Evolutionary conservation across 2,113 vertebrate species (phyloP).

Genomic region (Austrofundulus limnaeus): DNA sequence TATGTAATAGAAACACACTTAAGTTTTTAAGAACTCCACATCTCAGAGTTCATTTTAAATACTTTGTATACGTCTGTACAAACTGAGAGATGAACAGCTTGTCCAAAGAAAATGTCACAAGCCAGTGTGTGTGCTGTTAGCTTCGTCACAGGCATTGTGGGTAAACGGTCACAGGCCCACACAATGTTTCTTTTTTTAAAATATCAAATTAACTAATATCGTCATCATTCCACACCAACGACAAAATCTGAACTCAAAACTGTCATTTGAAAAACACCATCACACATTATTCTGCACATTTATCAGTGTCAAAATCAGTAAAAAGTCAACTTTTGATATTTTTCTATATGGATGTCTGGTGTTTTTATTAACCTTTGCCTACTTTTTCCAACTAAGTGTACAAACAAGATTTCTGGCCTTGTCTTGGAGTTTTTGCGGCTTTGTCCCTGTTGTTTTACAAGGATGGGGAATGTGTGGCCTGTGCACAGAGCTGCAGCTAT

Average conservation of each 20-base stretch:
- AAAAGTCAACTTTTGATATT: no score
- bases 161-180: conserved; percentile 6
- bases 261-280: neutral
- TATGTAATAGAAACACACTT: conserved; percentile 42
- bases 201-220: conserved; percentile 1
- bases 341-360: no score
- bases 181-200: neutral
- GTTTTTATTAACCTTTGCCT: neutral
- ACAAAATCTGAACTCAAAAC: neutral
- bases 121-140: neutral
- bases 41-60: conserved; percentile 7
- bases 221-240: conserved; percentile 11
- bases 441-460: conserved; percentile 24
- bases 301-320: no score
- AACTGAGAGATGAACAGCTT: conserved; percentile 29
- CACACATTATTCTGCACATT: no score
- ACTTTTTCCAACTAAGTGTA: neutral
- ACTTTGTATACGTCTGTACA: conserved; percentile 11
- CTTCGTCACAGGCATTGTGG: conserved; percentile 27
- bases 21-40: conserved; percentile 20
- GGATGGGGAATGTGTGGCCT: conserved; percentile 37
- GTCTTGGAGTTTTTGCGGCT: conserved; percentile 6
- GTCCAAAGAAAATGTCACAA: conserved; percentile 51
- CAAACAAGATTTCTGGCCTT: neutral
- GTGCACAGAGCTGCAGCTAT: conserved; percentile 26